Evolutionary conservation across 1,140 invertebrate species (phyloP), one percentile per base, ranked within the genome.

Genomic region (Campoletis sonorensis): DNA sequence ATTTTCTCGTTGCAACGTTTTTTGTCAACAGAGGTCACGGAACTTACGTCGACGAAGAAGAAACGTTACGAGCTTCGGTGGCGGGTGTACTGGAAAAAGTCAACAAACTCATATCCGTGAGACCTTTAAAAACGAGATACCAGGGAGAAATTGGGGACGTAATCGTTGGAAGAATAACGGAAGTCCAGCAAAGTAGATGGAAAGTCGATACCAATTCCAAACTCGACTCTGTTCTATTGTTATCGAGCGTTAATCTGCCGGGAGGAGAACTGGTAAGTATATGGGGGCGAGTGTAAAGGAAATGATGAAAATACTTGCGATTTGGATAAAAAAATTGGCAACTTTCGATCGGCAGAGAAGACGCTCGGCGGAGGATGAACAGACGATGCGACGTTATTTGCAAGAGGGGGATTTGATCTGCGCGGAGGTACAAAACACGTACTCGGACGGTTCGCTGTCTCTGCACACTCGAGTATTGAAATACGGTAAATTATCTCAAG

Each of bases 81-180:
- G 98, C 98, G 82, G 99, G 99, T 10, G 94, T 97, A 58, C 95
- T 98, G 85, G 96, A 99, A 88, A 95, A 97, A 93, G 97, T 99
- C 0, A 99, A 99, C 89, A 98, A 98, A 90, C 93, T 99, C 21
- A 96, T 99, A 75, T 97, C 97, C 30, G 95, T 99, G 5, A 94
- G 94, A 82, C 98, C 98, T 0, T 91, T 98, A 10, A 99, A 99
- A 90, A 96, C 96, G 86, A 93, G 96, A 37, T 98, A 97, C 88
- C 95, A 96, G 88, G 98, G 98, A 11, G 98, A 99, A 92, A 97
- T 99, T 80, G 99, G 99, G 0, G 99, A 99, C 93, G 97, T 99
- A 21, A 94, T 99, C 51, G 96, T 99, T 58, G 99, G 98, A 0
- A 93, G 99, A 80, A 96, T 99, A 21, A 95, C 96, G 0, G 98